Conservation (phyloP, 2,888 invertebrate genomes). For the Oscheius sp. region DNA sequence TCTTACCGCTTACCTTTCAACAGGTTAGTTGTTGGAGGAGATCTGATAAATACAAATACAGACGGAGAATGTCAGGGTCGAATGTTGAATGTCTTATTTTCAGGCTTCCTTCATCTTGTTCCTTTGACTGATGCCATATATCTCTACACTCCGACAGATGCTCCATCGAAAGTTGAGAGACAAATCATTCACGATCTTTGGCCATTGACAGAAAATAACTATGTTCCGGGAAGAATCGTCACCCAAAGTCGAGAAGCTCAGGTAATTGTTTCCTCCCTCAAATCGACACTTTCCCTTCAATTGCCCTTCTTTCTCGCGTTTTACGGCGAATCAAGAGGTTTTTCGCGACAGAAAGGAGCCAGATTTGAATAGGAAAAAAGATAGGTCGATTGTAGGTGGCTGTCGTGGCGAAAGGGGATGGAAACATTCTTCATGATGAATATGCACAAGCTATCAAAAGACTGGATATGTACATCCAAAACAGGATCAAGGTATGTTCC, state of each 20-base stretch:
- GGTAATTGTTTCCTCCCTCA: too few relatives aligned
- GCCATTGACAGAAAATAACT: conserved; percentile 59
- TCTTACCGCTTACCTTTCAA: conserved; percentile 43
- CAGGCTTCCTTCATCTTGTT: conserved; percentile 46
- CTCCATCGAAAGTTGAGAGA: conserved; percentile 57
- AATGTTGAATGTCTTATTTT: not conserved
- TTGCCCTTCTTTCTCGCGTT: not conserved
- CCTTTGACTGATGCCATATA: conserved; percentile 61
- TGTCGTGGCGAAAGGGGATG: conserved; percentile 82
- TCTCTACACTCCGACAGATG: conserved; percentile 63
- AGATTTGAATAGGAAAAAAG: not conserved
- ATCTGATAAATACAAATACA: conserved; percentile 13
- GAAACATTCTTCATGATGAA: conserved; percentile 81
- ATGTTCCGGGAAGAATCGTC: conserved; percentile 59
- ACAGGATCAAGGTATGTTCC: conserved; percentile 54
- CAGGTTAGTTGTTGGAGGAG: conserved; percentile 32
- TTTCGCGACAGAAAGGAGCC: not conserved
- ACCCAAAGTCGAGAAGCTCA: conserved; percentile 59
- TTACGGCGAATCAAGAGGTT: not conserved
- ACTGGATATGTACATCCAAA: conserved; percentile 56
- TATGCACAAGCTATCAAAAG: conserved; percentile 49
- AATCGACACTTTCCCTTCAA: not conserved
- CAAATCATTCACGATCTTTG: conserved; percentile 54
- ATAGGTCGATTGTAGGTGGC: too few relatives aligned
- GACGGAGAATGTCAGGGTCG: conserved; percentile 24